Evolutionary conservation across 2,113 vertebrate genomes (phyloP).

Genomic region (Aplodontia rufa): DNA sequence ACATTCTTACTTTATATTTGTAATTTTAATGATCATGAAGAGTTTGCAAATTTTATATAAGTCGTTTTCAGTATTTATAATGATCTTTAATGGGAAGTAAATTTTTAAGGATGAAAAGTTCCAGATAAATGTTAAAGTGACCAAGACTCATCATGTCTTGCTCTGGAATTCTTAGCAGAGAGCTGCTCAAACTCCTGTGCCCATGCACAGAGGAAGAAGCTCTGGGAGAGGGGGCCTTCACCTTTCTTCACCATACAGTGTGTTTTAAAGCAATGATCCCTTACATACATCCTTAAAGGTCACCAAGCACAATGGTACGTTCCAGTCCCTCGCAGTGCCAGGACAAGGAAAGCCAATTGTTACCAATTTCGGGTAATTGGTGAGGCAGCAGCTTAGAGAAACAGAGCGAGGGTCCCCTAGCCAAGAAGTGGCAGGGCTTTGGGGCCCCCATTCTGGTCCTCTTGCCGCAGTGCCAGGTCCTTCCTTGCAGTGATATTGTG

Average conservation of each 20-base stretch:
- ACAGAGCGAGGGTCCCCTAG: not conserved
- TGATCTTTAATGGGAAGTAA: slow-evolving; percentile 9
- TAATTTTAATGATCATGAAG: not conserved
- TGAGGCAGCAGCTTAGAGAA: not conserved
- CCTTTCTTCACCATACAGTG: not conserved
- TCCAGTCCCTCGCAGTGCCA: not conserved
- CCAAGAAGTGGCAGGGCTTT: not conserved
- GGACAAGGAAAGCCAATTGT: not conserved
- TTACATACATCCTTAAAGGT: not conserved
- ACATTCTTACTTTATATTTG: not conserved
- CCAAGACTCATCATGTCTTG: not conserved
- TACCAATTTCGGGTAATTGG: not conserved
- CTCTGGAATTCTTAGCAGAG: not conserved
- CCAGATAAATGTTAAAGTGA: slow-evolving; percentile 4
- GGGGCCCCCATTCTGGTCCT: not conserved
- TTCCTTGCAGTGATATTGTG: too few relatives aligned
- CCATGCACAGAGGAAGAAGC: not conserved
- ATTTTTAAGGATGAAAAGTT: slow-evolving; percentile 36
- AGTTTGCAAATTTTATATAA: not conserved
- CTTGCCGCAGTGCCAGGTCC: too few relatives aligned
- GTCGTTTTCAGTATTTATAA: not conserved
- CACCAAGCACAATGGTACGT: not conserved
- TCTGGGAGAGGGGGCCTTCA: not conserved
- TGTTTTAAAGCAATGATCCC: not conserved
- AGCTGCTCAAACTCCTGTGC: not conserved